Percentiles rank a stretch among this genome's conserved stretches.
Conservation (phyloP, 2,888 invertebrate genomes). For the Tortricodes alternella region DNA sequence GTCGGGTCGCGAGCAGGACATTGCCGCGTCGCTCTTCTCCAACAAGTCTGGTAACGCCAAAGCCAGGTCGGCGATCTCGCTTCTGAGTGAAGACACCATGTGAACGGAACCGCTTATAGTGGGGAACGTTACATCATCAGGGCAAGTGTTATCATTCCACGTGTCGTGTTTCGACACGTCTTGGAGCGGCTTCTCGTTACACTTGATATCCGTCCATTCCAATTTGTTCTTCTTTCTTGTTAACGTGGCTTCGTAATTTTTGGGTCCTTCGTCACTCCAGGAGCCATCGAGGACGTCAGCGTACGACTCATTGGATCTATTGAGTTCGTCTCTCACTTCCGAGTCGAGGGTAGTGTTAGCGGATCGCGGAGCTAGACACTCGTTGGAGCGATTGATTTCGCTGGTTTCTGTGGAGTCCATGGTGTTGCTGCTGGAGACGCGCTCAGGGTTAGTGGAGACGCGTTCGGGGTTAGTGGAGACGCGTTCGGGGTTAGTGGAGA, state of each 20-base stretch:
- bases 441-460: too few relatives aligned
- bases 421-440: conserved; percentile 39
- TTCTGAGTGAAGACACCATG: conserved; percentile 86
- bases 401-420: conserved; percentile 33
- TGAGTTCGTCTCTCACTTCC: conserved; percentile 63
- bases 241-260: conserved; percentile 45
- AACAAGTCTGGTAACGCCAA: conserved; percentile 67
- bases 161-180: conserved; percentile 81
- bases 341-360: conserved; percentile 42
- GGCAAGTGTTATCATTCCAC: conserved; percentile 91
- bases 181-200: conserved; percentile 36
- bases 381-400: conserved; percentile 67
- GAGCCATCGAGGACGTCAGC: conserved; percentile 70
- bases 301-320: conserved; percentile 77
- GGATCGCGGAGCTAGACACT: conserved; percentile 65
- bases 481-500: conserved; percentile 87
- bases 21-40: conserved; percentile 61
- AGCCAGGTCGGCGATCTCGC: conserved; percentile 75
- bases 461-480: conserved; percentile 77
- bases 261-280: conserved; percentile 54
- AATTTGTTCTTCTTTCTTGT: conserved; percentile 46
- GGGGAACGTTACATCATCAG: conserved; percentile 91
- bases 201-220: conserved; percentile 64
- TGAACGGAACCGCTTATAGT: conserved; percentile 90
- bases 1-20: conserved; percentile 62